Base-by-base conservation (phyloP, 2,113 vertebrate species). In the Bufo bufo region DNA sequence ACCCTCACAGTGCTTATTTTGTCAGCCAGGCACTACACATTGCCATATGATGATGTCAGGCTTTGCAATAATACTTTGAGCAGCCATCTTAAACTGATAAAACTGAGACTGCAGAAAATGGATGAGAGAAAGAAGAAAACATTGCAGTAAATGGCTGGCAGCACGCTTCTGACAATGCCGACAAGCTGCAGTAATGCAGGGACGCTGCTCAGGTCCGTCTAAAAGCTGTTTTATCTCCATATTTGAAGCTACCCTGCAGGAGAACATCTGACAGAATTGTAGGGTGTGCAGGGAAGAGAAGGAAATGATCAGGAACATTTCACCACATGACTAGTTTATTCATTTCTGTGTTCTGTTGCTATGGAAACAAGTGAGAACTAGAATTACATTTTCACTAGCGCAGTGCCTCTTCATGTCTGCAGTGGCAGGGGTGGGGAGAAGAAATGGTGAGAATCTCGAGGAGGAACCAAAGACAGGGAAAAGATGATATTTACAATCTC, bases 301-400 rank as follows among this genome's bases (percentile, higher is more conserved):
- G 71, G 58, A 89, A 84, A 89, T 89, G 81, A 89, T 84, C 59
- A 33, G 83, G 87, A 88, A 88, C 87, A 84, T 75, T 89, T 84
- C 82, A 84, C 81, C 74, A 89, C 81, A 89, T 89, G 87, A 89
- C 81, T 89, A 84, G 58, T 89, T 89, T 89, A 84, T 89, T 84
- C 87, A 89, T 89, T 89, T 84, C 87, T 84, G 87, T 69, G 63
- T 78, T 65, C 71, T 52, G 87, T 89, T 89, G 72, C 81, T 50
- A 84, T 89, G 63, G 87, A 89, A 89, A 89, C 87, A 84, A 89
- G 72, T 56, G 45, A 89, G 87, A 78, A 84, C 47, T 84, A 89
- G 87, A 84, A 84, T 89, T 78, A 69, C 72, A 89, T 84, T 84
- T 88, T 84, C 85, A 54, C 63, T 87, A 87, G 85, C 85, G 79